These are phyloP conservation scores for Sceloporus tristichus DNA, from an alignment of 2,113 vertebrate genomes.

Conservation along the genomic window DNA sequence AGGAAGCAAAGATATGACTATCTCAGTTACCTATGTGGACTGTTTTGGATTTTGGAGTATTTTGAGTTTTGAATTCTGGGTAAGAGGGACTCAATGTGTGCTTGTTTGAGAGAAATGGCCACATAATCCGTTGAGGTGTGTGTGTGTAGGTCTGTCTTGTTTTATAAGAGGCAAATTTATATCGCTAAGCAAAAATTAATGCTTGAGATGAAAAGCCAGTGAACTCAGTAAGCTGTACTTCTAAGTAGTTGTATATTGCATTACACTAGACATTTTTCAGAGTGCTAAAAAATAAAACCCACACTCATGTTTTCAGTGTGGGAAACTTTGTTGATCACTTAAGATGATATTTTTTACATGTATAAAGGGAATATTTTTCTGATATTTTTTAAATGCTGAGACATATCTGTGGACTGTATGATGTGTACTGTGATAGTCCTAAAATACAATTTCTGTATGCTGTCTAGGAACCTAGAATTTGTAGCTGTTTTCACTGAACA, in stretches of 20 bases:
- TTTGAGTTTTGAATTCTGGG: background rate
- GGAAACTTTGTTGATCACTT: slow-evolving; percentile 48
- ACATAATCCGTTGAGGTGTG: slow-evolving; percentile 46
- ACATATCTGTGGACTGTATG: slow-evolving; percentile 51
- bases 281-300: slow-evolving; percentile 32
- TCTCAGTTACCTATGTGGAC: background rate
- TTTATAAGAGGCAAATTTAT: slow-evolving; percentile 67
- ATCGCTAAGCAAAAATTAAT: slow-evolving; percentile 62
- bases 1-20: too few relatives aligned
- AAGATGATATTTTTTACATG: slow-evolving; percentile 49
- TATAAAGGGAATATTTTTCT: slow-evolving; percentile 42
- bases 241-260: background rate
- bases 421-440: slow-evolving; percentile 29
- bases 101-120: slow-evolving; percentile 66
- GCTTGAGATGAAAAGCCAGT: slow-evolving; percentile 57
- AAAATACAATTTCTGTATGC: slow-evolving; percentile 50
- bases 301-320: slow-evolving; percentile 53
- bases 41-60: too few relatives aligned
- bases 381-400: slow-evolving; percentile 53
- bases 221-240: background rate
- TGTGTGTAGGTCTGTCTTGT: slow-evolving; percentile 45
- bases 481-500: slow-evolving; percentile 78
- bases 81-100: background rate
- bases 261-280: slow-evolving; percentile 61
- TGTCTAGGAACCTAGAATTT: slow-evolving; percentile 67